A percentile compares a stretch with the other conserved stretches of the same genome.
Conservation (phyloP, 2,113 vertebrate species). For the Ginglymostoma cirratum region DNA sequence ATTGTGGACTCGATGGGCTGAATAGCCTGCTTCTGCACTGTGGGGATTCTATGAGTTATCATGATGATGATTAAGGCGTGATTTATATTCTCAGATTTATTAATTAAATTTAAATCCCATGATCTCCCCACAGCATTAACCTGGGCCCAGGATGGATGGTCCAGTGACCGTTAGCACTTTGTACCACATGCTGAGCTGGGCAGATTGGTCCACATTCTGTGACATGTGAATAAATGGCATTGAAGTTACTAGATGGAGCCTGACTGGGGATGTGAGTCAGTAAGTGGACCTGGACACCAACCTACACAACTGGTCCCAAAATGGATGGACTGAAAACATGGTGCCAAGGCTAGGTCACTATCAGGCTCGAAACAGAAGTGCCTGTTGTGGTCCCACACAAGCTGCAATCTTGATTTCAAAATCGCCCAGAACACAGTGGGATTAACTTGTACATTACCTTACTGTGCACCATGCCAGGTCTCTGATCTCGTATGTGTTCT, state of each 20-base stretch:
- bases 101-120: no score
- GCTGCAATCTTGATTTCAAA: neutral
- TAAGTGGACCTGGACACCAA: neutral
- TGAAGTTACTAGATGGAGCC: neutral
- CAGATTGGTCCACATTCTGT: neutral
- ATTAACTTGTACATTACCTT: constrained; percentile 64
- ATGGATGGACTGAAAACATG: neutral
- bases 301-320: neutral
- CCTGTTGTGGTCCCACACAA: neutral
- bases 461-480: constrained; percentile 81
- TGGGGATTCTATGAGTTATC: no score
- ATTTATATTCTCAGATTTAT: no score
- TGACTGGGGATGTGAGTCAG: neutral
- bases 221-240: neutral
- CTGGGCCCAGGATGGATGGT: no score
- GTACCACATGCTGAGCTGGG: no score
- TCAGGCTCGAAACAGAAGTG: neutral
- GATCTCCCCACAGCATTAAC: no score
- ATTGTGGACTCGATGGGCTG: neutral
- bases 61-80: no score
- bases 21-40: neutral
- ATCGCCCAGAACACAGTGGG: neutral
- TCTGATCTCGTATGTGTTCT: constrained; percentile 92
- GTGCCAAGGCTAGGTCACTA: neutral
- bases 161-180: no score